These are phyloP conservation scores for Aurelia aurita DNA, from an alignment of 30 jellyfish, hydroid and myxozoan genomes.

Conservation along the genomic window DNA sequence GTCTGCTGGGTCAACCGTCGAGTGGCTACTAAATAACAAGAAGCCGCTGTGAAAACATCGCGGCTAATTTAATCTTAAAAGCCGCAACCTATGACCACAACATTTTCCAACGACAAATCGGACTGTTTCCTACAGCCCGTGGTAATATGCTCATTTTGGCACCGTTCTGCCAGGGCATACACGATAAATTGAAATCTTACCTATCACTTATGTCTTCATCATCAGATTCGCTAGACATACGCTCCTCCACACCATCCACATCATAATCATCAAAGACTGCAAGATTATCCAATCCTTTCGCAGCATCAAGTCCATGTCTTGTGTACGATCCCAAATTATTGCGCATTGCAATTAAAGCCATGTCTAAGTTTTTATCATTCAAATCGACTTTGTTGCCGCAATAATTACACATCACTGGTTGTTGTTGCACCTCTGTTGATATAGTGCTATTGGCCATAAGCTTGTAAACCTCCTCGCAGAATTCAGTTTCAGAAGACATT, in stretches of 20 bases:
- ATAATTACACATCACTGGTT: constrained; percentile 78
- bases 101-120: too few species aligned
- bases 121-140: too few species aligned
- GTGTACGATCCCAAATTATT: constrained; percentile 62
- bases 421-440: constrained; percentile 27
- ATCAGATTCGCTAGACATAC: neutral
- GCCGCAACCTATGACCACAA: too few species aligned
- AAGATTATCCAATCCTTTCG: constrained; percentile 19
- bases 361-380: constrained; percentile 70
- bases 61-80: too few species aligned
- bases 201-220: constrained; percentile 1
- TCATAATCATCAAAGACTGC: constrained; percentile 27
- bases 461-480: constrained; percentile 68
- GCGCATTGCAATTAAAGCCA: constrained; percentile 70
- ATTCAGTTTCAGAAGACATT: constrained; percentile 45
- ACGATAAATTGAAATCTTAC: neutral
- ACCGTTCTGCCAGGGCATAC: too few species aligned
- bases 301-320: constrained; percentile 22
- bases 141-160: too few species aligned
- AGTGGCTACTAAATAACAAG: too few species aligned
- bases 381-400: constrained; percentile 90
- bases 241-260: constrained; percentile 10
- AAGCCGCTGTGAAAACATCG: too few species aligned
- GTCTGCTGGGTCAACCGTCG: too few species aligned
- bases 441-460: constrained; percentile 58